These are phyloP conservation scores for Caradrina clavipalpis DNA, from an alignment of 2,888 invertebrate species.

Conservation along the genomic window DNA sequence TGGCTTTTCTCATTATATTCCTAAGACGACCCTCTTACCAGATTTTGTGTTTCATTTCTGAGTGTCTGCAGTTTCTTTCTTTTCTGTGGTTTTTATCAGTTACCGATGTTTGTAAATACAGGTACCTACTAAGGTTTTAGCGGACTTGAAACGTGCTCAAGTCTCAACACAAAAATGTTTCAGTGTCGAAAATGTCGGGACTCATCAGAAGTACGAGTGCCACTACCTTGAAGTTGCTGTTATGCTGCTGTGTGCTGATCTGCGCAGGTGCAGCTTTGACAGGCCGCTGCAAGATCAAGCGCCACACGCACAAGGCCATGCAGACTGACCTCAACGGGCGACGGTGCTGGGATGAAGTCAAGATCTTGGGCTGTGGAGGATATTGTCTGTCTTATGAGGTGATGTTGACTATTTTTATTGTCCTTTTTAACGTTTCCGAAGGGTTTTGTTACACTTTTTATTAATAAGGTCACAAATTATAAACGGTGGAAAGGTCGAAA, in stretches of 20 bases:
- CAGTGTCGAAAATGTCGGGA: conserved; percentile 54
- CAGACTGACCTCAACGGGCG: conserved; percentile 91
- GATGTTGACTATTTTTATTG: not conserved
- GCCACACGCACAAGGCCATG: conserved; percentile 82
- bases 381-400: conserved; percentile 96
- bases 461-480: no score
- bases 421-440: not conserved
- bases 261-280: conserved; percentile 68
- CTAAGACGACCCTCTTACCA: no score
- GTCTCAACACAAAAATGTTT: conserved; percentile 21
- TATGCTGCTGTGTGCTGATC: conserved; percentile 71
- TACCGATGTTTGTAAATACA: no score
- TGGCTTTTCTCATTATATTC: not conserved
- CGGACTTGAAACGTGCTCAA: conserved; percentile 4
- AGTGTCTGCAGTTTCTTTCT: not conserved
- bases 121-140: not conserved
- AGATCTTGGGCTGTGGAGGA: conserved; percentile 96
- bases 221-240: conserved; percentile 67
- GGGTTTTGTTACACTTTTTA: not conserved
- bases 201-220: conserved; percentile 55
- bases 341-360: conserved; percentile 95
- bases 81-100: not conserved
- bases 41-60: not conserved
- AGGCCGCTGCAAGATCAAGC: conserved; percentile 79
- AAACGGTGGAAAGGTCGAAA: no score